Evolutionary conservation across 2,797 vertebrate genomes (phyloP), one percentile per base, ranked within the genome.

Genomic region (Scomberomorus guttatus): DNA sequence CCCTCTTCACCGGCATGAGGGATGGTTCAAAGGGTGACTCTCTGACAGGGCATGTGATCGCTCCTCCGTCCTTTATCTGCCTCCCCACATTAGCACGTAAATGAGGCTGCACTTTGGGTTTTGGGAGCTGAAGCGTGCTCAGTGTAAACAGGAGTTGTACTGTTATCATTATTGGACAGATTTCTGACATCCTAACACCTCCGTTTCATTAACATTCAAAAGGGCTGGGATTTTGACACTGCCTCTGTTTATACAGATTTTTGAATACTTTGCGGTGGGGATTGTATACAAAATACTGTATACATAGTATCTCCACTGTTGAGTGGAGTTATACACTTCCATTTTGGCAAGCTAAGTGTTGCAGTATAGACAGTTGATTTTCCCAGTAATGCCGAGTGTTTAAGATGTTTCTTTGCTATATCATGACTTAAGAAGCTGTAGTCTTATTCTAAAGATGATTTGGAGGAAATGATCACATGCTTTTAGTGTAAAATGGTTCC

Each of bases 31-130:
- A 95, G 95, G 93, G 94, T 93, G 93, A 92, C 93, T 93, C 92
- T 91, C 93, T 94, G 94, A 95, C 95, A 95, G 92, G 93, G 79
- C 86, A 93, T 94, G 93, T 95, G 94, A 96, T 96, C 93, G 93
- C 92, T 94, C 92, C 92, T 92, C 90, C 84, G 83, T 92, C 93
- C 94, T 95, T 95, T 95, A 96, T 96, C 95, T 94, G 89, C 88
- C 85, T 91, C 87, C 88, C 91, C 92, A 95, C 95, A 96, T 96
- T 96, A 96, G 94, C 95, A 96, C 95, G 95, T 95, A 96, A 96
- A 96, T 96, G 95, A 96, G 95, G 94, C 93, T 91, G 94, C 93
- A 94, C 94, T 94, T 92, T 94, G 94, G 94, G 94, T 95, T 94
- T 90, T 75, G 89, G 89, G 88, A 92, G 92, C 92, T 88, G 91